Percentiles rank a stretch among this genome's conserved stretches.
Evolutionary conservation across 2,113 vertebrate genomes (phyloP).

Genomic region (Corapipo altera): DNA sequence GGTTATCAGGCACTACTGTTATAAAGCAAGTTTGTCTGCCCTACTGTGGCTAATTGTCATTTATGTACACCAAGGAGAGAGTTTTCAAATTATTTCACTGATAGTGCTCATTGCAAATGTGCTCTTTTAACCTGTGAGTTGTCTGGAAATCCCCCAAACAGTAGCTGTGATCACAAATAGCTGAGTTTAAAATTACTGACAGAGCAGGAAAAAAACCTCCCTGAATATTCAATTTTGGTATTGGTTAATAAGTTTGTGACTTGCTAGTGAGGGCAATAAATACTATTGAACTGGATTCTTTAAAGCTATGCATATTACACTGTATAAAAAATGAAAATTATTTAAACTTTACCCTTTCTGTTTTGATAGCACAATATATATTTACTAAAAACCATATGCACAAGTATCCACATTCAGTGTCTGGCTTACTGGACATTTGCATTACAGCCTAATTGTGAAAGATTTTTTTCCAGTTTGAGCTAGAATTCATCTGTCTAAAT

Average conservation of each 20-base stretch:
- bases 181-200: not conserved
- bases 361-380: not conserved
- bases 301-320: not conserved
- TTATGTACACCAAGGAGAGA: not conserved
- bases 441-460: not conserved
- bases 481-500: not conserved
- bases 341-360: not conserved
- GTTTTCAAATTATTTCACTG: not conserved
- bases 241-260: not conserved
- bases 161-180: not conserved
- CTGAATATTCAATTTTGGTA: not conserved
- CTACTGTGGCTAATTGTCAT: not conserved
- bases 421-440: not conserved
- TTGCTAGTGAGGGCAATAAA: not conserved
- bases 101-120: not conserved
- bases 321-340: not conserved
- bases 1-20: not conserved
- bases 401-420: not conserved
- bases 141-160: accelerated
- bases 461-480: not conserved
- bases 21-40: not conserved
- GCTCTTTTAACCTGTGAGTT: not conserved
- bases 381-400: not conserved
- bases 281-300: not conserved
- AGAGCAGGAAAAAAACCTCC: not conserved